Base-by-base conservation (phyloP, 1,140 invertebrate genomes). In the Zaprionus taronus region DNA sequence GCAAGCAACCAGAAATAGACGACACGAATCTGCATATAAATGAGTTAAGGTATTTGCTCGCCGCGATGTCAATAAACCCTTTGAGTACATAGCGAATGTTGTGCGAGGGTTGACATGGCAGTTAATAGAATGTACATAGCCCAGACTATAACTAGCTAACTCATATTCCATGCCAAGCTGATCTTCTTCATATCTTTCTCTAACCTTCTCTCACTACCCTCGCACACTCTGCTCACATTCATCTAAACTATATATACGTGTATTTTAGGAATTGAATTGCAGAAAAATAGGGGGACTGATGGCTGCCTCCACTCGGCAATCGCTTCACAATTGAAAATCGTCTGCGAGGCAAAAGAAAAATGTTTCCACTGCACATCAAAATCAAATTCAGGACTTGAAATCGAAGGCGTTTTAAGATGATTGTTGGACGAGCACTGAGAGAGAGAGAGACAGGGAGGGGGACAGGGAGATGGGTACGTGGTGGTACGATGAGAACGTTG, bases 311-410 rank as follows among this genome's bases (percentile, higher is more conserved):
- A 26, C 26, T 7, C 28, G 15, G 31, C 53, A 44, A 51, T 66
- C 77, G 84, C 81, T 87, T 89, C 63, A 63, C 75, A 75, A 89
- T 89, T 89, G 84, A 84, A 90, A 84, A 89, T 81, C 81, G 85
- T 87, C 73, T 82, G 84, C 84, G 84, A 80, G 74, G 77, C 78
- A 83, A 78, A 72, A 55, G 75, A 73, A 78, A 80, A 85, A 85
- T 85, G 83, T 77, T 81, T 72, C 68, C 36, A 68, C 77, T 36
- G 56, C 68, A 53, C 72, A 61, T 36, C 71, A 63, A 70, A 76
- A 71, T 76, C 73, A 56, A 72, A 76, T 65, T 72, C 68, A 70
- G 53, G 58, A 70, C 53, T 63, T 56, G 57, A 51, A 69, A 57
- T 68, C 26, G 41, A 41, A 55, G 81, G 49, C 61, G 77, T 67